Percentiles rank a stretch among this genome's conserved stretches.
Evolutionary conservation across 2,888 invertebrate species (phyloP).

Genomic region (Himalopsyche anomala): DNA sequence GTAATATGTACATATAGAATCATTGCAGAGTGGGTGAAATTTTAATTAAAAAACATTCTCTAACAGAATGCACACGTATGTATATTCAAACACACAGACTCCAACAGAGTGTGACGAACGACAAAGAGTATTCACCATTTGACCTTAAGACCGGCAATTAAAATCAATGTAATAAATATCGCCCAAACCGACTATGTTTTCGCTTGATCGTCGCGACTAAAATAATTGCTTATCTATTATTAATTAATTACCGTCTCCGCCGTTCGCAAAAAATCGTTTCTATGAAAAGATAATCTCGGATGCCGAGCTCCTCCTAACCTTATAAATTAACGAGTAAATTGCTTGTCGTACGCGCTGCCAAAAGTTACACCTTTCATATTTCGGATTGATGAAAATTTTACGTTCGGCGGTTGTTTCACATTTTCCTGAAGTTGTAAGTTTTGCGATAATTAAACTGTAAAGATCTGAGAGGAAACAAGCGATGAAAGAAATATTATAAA

Average conservation of each 20-base stretch:
- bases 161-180: no score
- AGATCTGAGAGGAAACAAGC: neutral
- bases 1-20: no score
- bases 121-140: no score
- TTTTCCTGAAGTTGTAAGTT: constrained; percentile 19
- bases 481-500: neutral
- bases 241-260: constrained; percentile 6
- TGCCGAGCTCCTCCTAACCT: neutral
- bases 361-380: constrained; percentile 46
- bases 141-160: no score
- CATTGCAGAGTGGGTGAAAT: no score
- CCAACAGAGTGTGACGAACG: no score
- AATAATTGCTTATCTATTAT: neutral
- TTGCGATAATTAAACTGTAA: constrained; percentile 21
- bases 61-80: no score
- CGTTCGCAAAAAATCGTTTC: constrained; percentile 5
- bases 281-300: constrained; percentile 27
- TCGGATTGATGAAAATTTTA: constrained; percentile 41
- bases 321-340: constrained; percentile 45
- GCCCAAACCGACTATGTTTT: no score
- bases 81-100: no score
- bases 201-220: neutral
- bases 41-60: no score
- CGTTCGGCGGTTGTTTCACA: constrained; percentile 2
- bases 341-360: constrained; percentile 44